Percentiles rank a stretch among this genome's conserved stretches.
Conservation (phyloP, 2,888 invertebrate genomes). For the Zelleria hepariella region DNA sequence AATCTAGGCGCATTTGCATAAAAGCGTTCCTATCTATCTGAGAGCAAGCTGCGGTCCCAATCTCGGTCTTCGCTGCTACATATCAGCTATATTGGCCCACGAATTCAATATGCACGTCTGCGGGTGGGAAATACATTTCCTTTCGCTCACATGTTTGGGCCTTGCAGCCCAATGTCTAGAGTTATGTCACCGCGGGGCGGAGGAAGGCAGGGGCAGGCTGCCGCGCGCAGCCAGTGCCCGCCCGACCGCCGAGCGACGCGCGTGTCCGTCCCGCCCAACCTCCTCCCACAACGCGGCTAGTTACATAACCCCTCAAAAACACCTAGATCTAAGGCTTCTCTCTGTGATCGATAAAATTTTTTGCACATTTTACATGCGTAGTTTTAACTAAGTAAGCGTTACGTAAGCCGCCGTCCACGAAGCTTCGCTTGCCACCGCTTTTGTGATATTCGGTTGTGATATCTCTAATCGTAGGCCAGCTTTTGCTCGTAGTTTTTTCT, state of each 20-base stretch:
- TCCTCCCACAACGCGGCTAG: conserved; percentile 51
- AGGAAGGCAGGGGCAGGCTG: conserved; percentile 21
- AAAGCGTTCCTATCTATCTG: background rate
- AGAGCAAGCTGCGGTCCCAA: background rate
- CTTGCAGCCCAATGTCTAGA: conserved; percentile 1
- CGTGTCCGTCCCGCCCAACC: conserved; percentile 56
- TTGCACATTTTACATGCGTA: conserved; percentile 64
- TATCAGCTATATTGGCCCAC: background rate
- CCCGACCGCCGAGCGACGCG: conserved; percentile 46
- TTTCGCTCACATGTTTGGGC: background rate
- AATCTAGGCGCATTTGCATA: background rate
- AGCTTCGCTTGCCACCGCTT: conserved; percentile 68
- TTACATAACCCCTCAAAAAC: conserved; percentile 56
- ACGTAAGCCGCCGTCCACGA: conserved; percentile 69
- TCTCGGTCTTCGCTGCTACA: background rate
- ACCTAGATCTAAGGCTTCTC: conserved; percentile 65
- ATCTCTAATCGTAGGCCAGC: conserved; percentile 54
- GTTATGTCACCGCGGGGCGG: conserved; percentile 18
- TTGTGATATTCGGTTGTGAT: conserved; percentile 72
- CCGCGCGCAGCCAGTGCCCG: conserved; percentile 51
- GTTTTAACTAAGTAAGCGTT: conserved; percentile 47
- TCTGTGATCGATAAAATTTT: conserved; percentile 63
- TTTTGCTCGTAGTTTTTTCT: conserved; percentile 51
- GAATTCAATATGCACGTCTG: conserved; percentile 1
- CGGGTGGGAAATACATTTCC: background rate